These are phyloP conservation scores for Rhopalosiphum padi DNA, from an alignment of 1,140 invertebrate species.

Conservation along the genomic window DNA sequence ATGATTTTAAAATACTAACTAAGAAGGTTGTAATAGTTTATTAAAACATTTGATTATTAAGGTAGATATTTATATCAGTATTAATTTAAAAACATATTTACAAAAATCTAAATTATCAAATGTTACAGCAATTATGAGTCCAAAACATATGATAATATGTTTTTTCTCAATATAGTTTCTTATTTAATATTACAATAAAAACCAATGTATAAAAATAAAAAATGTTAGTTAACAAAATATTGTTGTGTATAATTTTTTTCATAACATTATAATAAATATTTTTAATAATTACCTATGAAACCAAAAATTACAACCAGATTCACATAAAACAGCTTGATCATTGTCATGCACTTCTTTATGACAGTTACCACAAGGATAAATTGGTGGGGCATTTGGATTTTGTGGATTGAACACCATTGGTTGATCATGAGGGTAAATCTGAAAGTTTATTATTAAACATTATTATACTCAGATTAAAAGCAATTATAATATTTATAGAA, in stretches of 20 bases:
- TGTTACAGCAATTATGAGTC: neutral
- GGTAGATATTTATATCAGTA: too few species aligned
- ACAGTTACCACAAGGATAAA: conserved; percentile 95
- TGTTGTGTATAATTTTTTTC: neutral
- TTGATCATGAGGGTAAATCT: conserved; percentile 91
- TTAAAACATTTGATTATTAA: too few species aligned
- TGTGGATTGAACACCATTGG: conserved; percentile 98
- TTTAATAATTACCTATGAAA: conserved; percentile 80
- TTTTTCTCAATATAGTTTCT: neutral
- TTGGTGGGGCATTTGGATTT: conserved; percentile 97
- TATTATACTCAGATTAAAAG: neutral
- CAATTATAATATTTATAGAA: neutral
- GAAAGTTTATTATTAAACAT: conserved; percentile 58
- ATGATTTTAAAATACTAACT: too few species aligned
- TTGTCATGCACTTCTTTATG: conserved; percentile 99
- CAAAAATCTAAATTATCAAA: too few species aligned
- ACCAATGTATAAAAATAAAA: neutral
- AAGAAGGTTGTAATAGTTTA: too few species aligned
- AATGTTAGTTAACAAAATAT: neutral
- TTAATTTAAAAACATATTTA: too few species aligned
- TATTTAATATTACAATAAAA: neutral
- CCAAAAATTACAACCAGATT: conserved; percentile 99
- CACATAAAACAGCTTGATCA: conserved; percentile 97
- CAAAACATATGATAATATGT: neutral
- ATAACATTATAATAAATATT: neutral